Conservation (phyloP, 2,888 invertebrate genomes). For the Leptarthrus brevirostris region DNA sequence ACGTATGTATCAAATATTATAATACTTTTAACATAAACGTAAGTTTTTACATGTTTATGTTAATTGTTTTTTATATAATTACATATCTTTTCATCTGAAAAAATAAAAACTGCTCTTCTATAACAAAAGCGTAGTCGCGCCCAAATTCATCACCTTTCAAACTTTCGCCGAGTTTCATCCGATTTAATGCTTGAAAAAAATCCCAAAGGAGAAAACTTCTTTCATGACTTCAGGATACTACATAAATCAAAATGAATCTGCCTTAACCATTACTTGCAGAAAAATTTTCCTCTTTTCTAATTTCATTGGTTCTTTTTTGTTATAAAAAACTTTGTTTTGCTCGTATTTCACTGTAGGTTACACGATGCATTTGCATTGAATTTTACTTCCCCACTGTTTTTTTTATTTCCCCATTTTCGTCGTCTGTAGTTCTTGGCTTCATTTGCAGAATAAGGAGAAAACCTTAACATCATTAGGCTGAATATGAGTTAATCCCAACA, state of each 20-base stretch:
- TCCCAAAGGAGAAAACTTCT: slow-evolving; percentile 36
- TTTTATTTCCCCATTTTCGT: slow-evolving; percentile 26
- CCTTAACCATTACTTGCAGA: slow-evolving; percentile 44
- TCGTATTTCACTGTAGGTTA: slow-evolving; percentile 38
- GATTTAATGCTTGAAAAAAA: slow-evolving; percentile 29
- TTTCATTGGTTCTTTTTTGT: slow-evolving; percentile 20
- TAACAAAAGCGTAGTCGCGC: slow-evolving; percentile 13
- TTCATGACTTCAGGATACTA: slow-evolving; percentile 26
- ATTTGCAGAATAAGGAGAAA: neutral
- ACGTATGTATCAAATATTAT: no score
- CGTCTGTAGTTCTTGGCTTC: neutral
- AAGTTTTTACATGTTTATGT: no score
- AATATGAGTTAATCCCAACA: neutral
- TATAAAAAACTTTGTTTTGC: slow-evolving; percentile 23
- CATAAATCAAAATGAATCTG: slow-evolving; percentile 45
- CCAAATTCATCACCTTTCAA: neutral
- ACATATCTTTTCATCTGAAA: no score
- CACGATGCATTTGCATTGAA: slow-evolving; percentile 43
- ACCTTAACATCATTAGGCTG: slow-evolving; percentile 27
- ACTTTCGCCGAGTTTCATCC: slow-evolving; percentile 7
- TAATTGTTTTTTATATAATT: no score
- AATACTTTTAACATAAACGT: no score
- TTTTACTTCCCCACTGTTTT: slow-evolving; percentile 28
- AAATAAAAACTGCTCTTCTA: neutral
- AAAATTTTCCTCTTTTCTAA: slow-evolving; percentile 29